Conservation (phyloP, 1,140 invertebrate species). For the Neodiprion fabricii region DNA sequence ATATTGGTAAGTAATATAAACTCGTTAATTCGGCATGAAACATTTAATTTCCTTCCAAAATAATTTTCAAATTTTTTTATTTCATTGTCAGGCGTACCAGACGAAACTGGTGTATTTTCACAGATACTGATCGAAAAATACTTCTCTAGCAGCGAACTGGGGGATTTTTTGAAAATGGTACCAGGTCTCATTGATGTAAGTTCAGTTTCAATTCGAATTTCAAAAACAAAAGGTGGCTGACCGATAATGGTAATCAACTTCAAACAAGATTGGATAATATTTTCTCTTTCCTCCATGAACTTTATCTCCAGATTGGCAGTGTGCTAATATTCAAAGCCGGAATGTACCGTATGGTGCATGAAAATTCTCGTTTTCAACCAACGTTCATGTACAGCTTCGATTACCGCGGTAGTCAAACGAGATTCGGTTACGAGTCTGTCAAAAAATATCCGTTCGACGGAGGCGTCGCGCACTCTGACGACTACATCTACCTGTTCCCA, state of each 20-base stretch:
- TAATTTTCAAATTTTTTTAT: not conserved
- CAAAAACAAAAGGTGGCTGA: too few relatives aligned
- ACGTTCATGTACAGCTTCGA: not conserved
- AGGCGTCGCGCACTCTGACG: not conserved
- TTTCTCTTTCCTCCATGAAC: not conserved
- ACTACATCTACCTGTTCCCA: not conserved
- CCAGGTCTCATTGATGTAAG: not conserved
- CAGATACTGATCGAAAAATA: not conserved
- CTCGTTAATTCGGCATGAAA: not conserved
- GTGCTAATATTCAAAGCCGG: not conserved
- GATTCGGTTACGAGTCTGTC: not conserved
- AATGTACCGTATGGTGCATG: not conserved
- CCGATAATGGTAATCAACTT: too few relatives aligned
- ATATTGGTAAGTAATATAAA: not conserved
- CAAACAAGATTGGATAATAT: not conserved
- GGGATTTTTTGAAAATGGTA: slow-evolving; percentile 1
- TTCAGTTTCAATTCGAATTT: not conserved
- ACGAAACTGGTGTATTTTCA: not conserved
- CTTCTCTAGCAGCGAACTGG: not conserved
- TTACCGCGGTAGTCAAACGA: slow-evolving; percentile 1
- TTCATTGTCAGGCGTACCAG: not conserved
- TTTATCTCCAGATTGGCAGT: not conserved
- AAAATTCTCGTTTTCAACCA: not conserved
- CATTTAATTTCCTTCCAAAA: not conserved
- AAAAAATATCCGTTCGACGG: not conserved